Base-by-base conservation (phyloP, 2,888 invertebrate species). In the Drosophila pullipes region DNA sequence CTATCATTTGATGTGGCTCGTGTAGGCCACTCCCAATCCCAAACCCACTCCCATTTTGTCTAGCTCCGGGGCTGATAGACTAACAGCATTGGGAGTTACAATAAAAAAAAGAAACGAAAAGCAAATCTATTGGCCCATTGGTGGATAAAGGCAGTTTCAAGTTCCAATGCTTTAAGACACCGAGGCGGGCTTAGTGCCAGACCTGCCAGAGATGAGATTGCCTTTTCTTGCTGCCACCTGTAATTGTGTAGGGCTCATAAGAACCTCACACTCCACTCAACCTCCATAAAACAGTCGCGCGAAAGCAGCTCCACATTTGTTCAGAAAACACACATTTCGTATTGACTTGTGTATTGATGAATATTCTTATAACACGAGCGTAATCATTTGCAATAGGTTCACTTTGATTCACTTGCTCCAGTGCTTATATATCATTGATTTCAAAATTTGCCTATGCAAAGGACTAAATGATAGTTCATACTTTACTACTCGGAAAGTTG, bases 1-100 rank as follows among this genome's bases (percentile, higher is more conserved):
- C 33, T 75, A 69, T 72, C 68, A 62, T 68, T 84, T 74, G 69
- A 62, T 63, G 59, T 53, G 68, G 30, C 55, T 59, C 44, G 65
- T 28, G 47, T 50, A 49, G 60, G 47, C 33, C 54, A 10, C 18
- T 35, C 28, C 35, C 57, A 52, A 31, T 11, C 41, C 16, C 16
- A 31, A 4, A 3, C 28, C 54, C 35, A 25, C 25, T 22, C 13
- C 44, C 18, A 28, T 30, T 33, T 58, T 16, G 47, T 25, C 47
- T 44, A 41, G 69, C 65, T 65, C 16, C 13, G 18, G n/a, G 64
- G 75, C 75, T 52, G 68, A 54, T 44, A 41, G 55, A 55, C 58
- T 22, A 37, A 49, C 55, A 22, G 47, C 25, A 47, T 47, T 25
- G 47, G 25, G 16, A 47, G 25, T 47, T 47, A 47, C 47, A 16